Conservation (phyloP, 2,797 vertebrate species). For the Esox lucius region DNA sequence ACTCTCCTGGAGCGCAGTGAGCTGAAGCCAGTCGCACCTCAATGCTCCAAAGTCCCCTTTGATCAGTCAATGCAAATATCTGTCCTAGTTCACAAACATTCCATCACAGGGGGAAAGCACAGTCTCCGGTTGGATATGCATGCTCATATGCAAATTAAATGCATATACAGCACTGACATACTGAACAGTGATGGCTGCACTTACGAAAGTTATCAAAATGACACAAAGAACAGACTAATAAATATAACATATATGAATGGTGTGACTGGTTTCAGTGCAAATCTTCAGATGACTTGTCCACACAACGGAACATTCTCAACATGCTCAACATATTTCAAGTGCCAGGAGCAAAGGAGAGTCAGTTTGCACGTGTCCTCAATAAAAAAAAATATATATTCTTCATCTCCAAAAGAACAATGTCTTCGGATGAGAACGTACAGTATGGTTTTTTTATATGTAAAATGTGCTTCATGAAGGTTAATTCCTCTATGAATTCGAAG, state of each 20-base stretch:
- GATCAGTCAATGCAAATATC: conserved; percentile 46
- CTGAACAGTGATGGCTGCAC: neutral
- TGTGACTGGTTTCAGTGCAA: neutral
- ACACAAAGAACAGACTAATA: neutral
- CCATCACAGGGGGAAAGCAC: conserved; percentile 14
- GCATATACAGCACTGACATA: neutral
- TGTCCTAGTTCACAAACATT: conserved; percentile 18
- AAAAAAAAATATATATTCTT: neutral
- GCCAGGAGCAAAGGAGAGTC: neutral
- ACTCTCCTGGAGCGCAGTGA: conserved; percentile 8
- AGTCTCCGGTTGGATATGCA: neutral
- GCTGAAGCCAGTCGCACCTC: conserved; percentile 51
- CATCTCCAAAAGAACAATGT: too few species aligned
- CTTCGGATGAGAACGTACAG: too few species aligned
- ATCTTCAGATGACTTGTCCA: neutral
- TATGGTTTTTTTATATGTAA: too few species aligned
- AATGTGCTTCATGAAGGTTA: neutral
- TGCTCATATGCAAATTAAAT: neutral
- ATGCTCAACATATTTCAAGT: neutral
- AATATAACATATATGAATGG: neutral
- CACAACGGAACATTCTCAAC: neutral
- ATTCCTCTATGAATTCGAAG: neutral
- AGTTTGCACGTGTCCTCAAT: neutral
- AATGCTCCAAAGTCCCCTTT: conserved; percentile 43
- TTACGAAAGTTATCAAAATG: neutral